Evolutionary conservation across 2,113 vertebrate genomes (phyloP).

Genomic region (Catharus minimus): DNA sequence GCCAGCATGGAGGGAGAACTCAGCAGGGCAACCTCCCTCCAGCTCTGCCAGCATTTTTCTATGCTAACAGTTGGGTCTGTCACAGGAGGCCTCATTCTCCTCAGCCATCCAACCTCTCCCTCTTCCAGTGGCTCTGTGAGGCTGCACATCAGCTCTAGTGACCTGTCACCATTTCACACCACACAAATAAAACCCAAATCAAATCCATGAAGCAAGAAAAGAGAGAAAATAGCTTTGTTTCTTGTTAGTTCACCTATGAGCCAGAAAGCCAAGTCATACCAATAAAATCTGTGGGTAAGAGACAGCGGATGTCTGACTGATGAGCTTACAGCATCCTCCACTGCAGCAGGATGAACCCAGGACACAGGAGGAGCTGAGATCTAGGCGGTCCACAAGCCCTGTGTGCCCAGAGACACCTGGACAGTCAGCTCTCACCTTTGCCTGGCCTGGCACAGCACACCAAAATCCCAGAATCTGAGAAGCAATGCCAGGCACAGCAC

Average conservation of each 20-base stretch:
- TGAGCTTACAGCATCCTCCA: not conserved
- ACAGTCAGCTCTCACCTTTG: not conserved
- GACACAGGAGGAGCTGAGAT: not conserved
- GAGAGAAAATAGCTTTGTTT: not conserved
- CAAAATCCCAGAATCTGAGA: not conserved
- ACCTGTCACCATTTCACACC: not conserved
- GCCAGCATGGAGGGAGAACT: accelerated
- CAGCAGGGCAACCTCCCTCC: not conserved
- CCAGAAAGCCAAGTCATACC: not conserved
- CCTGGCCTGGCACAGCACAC: not conserved
- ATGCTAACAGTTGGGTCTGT: not conserved
- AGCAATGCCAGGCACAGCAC: accelerated
- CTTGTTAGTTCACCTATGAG: not conserved
- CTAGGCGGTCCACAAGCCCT: not conserved
- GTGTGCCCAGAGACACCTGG: accelerated
- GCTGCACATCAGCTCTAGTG: not conserved
- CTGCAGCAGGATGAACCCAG: not conserved
- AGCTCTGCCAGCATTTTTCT: not conserved
- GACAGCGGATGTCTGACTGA: not conserved
- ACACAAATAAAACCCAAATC: not conserved
- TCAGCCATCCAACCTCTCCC: not conserved
- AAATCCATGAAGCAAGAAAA: not conserved
- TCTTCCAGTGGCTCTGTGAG: not conserved
- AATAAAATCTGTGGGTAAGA: not conserved
- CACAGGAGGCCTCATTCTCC: not conserved